Evolutionary conservation across 2,797 vertebrate species (phyloP), one percentile per base, ranked within the genome.

Genomic region (Emydoidea blandingii): DNA sequence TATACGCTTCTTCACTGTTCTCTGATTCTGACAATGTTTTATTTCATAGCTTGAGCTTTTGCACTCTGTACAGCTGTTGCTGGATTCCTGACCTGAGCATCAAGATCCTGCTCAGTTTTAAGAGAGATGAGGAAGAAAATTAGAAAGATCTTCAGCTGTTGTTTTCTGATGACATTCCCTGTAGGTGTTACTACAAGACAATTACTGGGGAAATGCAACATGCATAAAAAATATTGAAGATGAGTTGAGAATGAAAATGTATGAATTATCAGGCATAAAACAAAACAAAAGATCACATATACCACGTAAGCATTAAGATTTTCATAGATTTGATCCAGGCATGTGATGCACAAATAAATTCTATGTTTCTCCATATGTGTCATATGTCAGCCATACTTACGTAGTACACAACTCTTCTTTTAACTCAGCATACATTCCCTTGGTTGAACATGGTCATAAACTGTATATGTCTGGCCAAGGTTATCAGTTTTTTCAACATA

Each of bases 21-120:
- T 81, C n/a, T 87, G 8, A 52, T 86, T 94, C 57, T 88, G 16
- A 59, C 54, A 90, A 76, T 18, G 12, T n/a, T 47, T 92, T 85
- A 16, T n/a, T 50, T 8, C 68, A 5, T 41, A 47, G 6, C 74
- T 94, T 92, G 12, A 54, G 4, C 1, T 1, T 82, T 59, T 78
- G 27, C 14, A 87, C 81, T 86, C 27, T 27, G 80, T 8, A 5
- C 57, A 11, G 44, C 11, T 65, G 2, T 27, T 65, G 3, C 79
- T 47, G 8, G 2, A 79, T 62, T 87, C 16, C 80, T 53, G 15
- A 56, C 49, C 54, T 85, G 84, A 62, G 89, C 92, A 90, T 1
- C 29, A 4, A 7, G 6, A 2, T 3, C 0, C 3, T 72, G 86
- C 88, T 83, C 52, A 54, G 21, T 79, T 21, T 57, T 79, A 74